phyloP scores from a whole-genome alignment of 2,888 invertebrate species.

The Cephus sareptanus region DNA sequence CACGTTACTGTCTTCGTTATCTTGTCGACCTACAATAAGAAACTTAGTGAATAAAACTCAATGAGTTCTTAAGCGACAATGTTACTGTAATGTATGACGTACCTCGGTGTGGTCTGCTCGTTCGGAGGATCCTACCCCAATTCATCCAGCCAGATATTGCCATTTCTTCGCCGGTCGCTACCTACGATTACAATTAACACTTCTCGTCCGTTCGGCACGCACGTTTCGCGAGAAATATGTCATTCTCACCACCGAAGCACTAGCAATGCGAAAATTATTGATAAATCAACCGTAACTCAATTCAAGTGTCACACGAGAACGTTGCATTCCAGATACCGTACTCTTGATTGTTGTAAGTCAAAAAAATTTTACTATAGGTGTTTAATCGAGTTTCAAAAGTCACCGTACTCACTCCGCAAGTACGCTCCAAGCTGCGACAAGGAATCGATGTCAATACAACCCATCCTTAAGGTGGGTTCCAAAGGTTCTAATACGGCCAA shows the following conservation, averaged over 20 bases:
- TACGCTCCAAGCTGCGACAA: neutral
- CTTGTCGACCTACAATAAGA: constrained; percentile 57
- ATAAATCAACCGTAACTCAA: constrained; percentile 39
- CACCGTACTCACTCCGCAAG: neutral
- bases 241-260: constrained; percentile 48
- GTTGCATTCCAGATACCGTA: constrained; percentile 22
- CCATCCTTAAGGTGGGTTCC: neutral
- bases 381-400: constrained; percentile 15
- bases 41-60: constrained; percentile 19
- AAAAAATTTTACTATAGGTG: constrained; percentile 8
- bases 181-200: constrained; percentile 49
- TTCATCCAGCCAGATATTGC: constrained; percentile 71
- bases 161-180: constrained; percentile 61
- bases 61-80: constrained; percentile 19
- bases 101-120: constrained; percentile 66
- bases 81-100: constrained; percentile 40
- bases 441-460: neutral
- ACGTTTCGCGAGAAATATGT: constrained; percentile 39
- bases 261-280: constrained; percentile 43
- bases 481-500: neutral
- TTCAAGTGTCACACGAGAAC: constrained; percentile 41
- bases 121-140: constrained; percentile 66
- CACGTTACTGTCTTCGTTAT: constrained; percentile 73
- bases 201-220: constrained; percentile 44
- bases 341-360: constrained; percentile 19